Conservation (phyloP, 2,113 vertebrate genomes). For the Microtus ochrogaster region DNA sequence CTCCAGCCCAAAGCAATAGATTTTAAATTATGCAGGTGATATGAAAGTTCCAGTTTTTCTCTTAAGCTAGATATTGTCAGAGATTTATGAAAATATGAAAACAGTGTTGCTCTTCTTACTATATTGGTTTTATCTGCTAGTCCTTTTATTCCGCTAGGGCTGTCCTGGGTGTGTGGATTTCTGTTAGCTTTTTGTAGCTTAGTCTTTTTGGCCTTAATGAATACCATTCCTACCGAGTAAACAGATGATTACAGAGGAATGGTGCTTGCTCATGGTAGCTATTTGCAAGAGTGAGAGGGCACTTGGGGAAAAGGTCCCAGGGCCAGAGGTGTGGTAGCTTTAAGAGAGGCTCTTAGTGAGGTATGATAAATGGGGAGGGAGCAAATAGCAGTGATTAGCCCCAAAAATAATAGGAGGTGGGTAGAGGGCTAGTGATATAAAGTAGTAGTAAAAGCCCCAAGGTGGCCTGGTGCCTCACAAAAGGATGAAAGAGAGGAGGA, state of each 20-base stretch:
- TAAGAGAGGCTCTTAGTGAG: not conserved
- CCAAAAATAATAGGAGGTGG: not conserved
- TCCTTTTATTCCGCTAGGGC: not conserved
- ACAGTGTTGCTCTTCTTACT: not conserved
- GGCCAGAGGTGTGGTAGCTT: not conserved
- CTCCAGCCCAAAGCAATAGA: not conserved
- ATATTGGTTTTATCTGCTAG: not conserved
- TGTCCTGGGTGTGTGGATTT: not conserved
- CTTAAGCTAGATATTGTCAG: not conserved
- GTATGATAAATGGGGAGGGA: not conserved
- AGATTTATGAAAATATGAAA: constrained; percentile 24
- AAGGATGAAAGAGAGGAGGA: too few species aligned
- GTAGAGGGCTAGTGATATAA: not conserved
- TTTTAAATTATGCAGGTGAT: not conserved
- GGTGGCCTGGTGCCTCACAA: too few species aligned
- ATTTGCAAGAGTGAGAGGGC: constrained; percentile 12
- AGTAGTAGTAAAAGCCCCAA: not conserved
- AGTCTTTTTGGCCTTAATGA: not conserved
- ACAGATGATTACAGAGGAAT: not conserved
- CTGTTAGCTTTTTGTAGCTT: constrained; percentile 51
- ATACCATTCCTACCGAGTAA: not conserved
- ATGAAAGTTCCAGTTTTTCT: constrained; percentile 17
- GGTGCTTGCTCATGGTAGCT: constrained; percentile 9
- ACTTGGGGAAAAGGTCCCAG: not conserved
- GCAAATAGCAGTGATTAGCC: not conserved